Conservation (phyloP, 2,797 vertebrate species). For the Echiichthys vipera region DNA sequence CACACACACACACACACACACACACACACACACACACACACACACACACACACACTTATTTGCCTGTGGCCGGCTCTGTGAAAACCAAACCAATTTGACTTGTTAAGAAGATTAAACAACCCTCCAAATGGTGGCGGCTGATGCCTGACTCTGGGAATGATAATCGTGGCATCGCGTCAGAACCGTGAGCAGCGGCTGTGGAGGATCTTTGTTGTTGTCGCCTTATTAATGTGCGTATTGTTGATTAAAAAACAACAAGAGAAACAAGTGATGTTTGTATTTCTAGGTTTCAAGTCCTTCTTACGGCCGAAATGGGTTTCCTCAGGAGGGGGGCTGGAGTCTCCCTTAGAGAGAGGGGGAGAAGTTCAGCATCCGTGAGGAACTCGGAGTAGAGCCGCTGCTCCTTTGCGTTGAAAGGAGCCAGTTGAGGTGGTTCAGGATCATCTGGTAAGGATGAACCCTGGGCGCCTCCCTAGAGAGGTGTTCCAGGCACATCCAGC, state of each 20-base stretch:
- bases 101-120: conserved; percentile 7
- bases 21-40: not conserved
- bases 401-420: too few species aligned
- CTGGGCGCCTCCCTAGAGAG: too few species aligned
- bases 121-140: not conserved
- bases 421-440: too few species aligned
- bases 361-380: too few species aligned
- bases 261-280: not conserved
- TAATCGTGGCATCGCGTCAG: not conserved
- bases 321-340: too few species aligned
- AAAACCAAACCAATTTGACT: not conserved
- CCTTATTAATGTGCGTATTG: not conserved
- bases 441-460: too few species aligned
- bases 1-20: not conserved
- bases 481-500: too few species aligned
- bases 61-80: not conserved
- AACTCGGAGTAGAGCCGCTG: too few species aligned
- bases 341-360: too few species aligned
- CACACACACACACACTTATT: not conserved
- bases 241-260: conserved; percentile 6
- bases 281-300: not conserved
- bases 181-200: not conserved
- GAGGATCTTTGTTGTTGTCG: not conserved
- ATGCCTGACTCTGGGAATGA: conserved; percentile 5
- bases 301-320: too few species aligned